A percentile compares a stretch with the other conserved stretches of the same genome.
Evolutionary conservation across 2,113 vertebrate genomes (phyloP).

Genomic region (Lepus americanus): DNA sequence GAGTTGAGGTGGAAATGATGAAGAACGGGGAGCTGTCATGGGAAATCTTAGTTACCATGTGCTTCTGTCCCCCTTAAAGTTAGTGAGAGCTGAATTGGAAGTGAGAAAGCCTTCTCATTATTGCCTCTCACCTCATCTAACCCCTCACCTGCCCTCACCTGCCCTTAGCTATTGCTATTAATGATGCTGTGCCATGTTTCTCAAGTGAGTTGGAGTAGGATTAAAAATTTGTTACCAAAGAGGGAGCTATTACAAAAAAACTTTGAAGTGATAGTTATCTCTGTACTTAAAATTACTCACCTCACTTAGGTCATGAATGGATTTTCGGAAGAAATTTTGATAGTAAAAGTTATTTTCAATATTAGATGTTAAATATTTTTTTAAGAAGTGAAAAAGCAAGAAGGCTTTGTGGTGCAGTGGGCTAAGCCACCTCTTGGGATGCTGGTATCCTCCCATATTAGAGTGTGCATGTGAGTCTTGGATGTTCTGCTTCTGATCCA

Average conservation of each 20-base stretch:
- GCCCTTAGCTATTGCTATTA: background rate
- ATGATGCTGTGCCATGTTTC: background rate
- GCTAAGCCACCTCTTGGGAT: too few species aligned
- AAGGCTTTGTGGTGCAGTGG: too few species aligned
- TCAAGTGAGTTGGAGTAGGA: background rate
- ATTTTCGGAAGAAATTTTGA: background rate
- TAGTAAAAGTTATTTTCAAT: background rate
- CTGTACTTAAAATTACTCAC: background rate
- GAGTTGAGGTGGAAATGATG: background rate
- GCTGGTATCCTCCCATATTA: too few species aligned
- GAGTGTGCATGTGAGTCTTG: too few species aligned
- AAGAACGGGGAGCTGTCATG: background rate
- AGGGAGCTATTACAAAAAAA: background rate
- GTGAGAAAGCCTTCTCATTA: background rate
- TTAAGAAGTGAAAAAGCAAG: background rate
- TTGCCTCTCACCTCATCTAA: background rate
- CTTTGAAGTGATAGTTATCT: background rate
- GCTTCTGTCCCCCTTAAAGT: background rate
- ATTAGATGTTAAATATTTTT: constrained; percentile 10
- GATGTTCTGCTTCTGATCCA: too few species aligned
- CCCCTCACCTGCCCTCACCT: fast-evolving
- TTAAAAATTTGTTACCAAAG: background rate
- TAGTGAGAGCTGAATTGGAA: background rate
- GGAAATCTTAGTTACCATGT: background rate
- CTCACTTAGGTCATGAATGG: background rate